Base-by-base conservation (phyloP, 2,888 invertebrate genomes). In the Colostygia pectinataria region DNA sequence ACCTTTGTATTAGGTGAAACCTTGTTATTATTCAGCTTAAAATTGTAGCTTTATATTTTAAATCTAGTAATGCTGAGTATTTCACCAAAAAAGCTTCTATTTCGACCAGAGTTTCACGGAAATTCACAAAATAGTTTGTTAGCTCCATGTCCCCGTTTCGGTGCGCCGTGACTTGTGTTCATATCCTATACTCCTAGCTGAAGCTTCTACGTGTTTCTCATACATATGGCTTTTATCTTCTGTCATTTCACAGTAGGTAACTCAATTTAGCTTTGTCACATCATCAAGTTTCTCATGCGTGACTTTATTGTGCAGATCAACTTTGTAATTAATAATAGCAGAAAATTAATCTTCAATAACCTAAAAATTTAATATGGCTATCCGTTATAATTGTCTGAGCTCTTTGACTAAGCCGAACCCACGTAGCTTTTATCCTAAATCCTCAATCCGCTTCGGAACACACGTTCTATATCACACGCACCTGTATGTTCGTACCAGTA, bases 401-500 rank as follows among this genome's bases (percentile, higher is more conserved):
- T 20, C 8, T 12, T 7, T 9, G 0, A 5, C 23, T 8, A 20
- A 20, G 20, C 20, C 6, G 20, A 20, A 4, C 9, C 8, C 12
- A 10, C 4, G 6, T 27, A 37, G 37, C 53, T 57, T 53, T 60
- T 53, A 51, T 51, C 46, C 54, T 58, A 52, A 63, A 63, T 58
- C 60, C 59, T 63, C 55, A 59, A 47, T 61, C 55, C 53, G 45
- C 53, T 58, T 44, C 45, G 32, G 42, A 52, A 59, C 62, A 64
- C 63, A 65, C 55, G 20, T 43, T 67, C 64, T 63, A 65, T 66
- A 61, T 58, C 62, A 20, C 20, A 42, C 57, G 55, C 64, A 70
- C 66, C 62, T 71, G 68, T 62, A 57, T 53, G 54, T 57, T 44
- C 51, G 54, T 59, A 63, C 63, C 63, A 64, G 64, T 68, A 63